phyloP scores from a whole-genome alignment of 2,797 vertebrate species.

The Rhadinocentrus ornatus region DNA sequence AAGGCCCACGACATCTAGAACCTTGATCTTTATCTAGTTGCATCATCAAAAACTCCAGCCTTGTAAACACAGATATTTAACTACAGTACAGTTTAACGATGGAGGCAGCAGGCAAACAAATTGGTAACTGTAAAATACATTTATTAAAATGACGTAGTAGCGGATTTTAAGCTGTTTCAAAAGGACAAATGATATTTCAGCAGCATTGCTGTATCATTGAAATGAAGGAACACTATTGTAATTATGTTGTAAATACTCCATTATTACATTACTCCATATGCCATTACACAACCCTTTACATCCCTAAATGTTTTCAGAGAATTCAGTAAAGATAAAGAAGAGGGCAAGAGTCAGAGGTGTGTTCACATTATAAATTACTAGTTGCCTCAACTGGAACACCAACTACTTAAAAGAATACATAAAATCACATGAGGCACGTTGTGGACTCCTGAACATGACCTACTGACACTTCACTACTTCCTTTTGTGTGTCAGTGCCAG shows the following conservation, averaged over 20 bases:
- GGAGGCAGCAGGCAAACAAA: background rate
- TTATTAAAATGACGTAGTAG: background rate
- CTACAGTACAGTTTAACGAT: background rate
- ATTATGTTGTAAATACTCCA: conserved; percentile 27
- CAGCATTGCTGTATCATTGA: background rate
- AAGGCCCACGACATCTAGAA: conserved; percentile 32
- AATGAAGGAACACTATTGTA: conserved; percentile 28
- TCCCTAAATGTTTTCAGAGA: background rate
- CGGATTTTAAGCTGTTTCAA: conserved; percentile 11
- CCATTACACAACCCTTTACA: conserved; percentile 11
- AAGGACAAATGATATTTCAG: conserved; percentile 12
- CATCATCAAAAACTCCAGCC: background rate
- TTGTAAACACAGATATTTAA: background rate
- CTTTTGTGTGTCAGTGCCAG: conserved; percentile 6
- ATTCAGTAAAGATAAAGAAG: conserved; percentile 10
- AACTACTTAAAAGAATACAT: background rate
- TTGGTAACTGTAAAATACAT: background rate
- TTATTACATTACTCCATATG: too few relatives aligned
- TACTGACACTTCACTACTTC: conserved; percentile 51
- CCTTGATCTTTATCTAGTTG: conserved; percentile 24
- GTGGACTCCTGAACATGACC: conserved; percentile 6
- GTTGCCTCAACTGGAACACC: background rate
- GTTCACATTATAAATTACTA: background rate
- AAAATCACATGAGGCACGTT: background rate
- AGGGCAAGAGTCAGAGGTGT: background rate